Evolutionary conservation across 2,888 invertebrate species (phyloP), one percentile per base, ranked within the genome.

Genomic region (Drosophila prolongata): DNA sequence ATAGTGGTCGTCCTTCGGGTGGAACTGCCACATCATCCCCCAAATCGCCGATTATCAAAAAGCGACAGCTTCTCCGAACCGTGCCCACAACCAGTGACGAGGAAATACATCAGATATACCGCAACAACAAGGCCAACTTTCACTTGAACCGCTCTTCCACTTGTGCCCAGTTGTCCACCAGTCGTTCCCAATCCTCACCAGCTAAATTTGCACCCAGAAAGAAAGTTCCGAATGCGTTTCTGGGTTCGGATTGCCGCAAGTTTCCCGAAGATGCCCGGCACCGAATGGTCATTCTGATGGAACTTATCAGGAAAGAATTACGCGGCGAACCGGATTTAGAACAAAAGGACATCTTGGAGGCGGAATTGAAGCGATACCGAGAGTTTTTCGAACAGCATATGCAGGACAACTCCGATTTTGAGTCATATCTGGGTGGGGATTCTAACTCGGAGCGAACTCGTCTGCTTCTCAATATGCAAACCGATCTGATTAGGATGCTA

Each of bases 381-480:
- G 49, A 74, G 0, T 90, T 82, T 49, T 72, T 83, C 34, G 62
- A 73, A 11, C 53, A 67, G 0, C 69, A 85, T 53, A 66, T 72
- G 1, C 16, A 37, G 6, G 50, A 64, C 2, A 60, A 72, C 14
- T 19, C 64, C 1, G 62, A 87, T 2, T 71, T 59, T 3, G 37
- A 60, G 6, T 3, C 16, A 0, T 16, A 54, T 6, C 19, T 64
- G 5, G 37, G 43, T 0, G 35, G 49, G 0, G 65, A 81, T 14
- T 46, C 57, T 0, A 56, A 55, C 1, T 56, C 71, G n/a, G 62
- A 85, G 16, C 87, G 92, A 6, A 75, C 78, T 0, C 87, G 75
- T 58, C 59, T 92, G 58, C 65, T 92, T 24, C 42, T 91, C 10
- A 84, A 86, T 27, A 76, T 92, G 64, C 91, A 91, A 70, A 90